Conservation (phyloP, 2,113 vertebrate species). For the Sterrhoptilus dennistouni region DNA sequence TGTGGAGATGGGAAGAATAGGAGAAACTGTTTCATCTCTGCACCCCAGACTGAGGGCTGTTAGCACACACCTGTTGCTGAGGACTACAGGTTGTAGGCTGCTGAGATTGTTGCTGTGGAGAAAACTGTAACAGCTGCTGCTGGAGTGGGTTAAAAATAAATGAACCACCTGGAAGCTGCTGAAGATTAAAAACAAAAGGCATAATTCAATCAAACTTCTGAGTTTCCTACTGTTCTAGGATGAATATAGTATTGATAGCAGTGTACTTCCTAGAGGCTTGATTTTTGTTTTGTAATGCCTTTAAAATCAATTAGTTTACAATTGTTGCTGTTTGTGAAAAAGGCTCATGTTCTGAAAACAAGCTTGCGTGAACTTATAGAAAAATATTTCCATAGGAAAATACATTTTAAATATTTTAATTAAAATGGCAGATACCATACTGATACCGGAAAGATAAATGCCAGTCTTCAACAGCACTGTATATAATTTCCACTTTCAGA, state of each 20-base stretch:
- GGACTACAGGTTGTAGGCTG: conserved; percentile 81
- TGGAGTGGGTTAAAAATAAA: conserved; percentile 86
- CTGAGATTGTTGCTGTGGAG: conserved; percentile 75
- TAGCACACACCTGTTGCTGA: conserved; percentile 79
- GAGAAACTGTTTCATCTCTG: not conserved
- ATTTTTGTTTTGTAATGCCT: not conserved
- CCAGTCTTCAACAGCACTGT: not conserved
- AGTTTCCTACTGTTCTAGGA: not conserved
- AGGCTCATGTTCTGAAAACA: not conserved
- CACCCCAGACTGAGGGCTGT: not conserved
- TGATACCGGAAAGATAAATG: not conserved
- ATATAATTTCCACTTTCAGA: not conserved
- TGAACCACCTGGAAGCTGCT: conserved; percentile 83
- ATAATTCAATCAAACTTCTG: not conserved
- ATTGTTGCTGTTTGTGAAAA: not conserved
- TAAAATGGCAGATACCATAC: not conserved
- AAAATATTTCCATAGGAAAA: not conserved
- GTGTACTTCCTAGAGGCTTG: not conserved
- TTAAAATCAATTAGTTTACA: not conserved
- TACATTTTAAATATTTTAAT: not conserved
- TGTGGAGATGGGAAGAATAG: not conserved
- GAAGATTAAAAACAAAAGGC: conserved; percentile 47
- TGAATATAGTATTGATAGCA: not conserved
- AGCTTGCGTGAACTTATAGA: not conserved
- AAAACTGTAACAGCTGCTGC: conserved; percentile 84